phyloP scores from a whole-genome alignment of 2,113 vertebrate genomes.

The Mesembrinibis cayennensis region DNA sequence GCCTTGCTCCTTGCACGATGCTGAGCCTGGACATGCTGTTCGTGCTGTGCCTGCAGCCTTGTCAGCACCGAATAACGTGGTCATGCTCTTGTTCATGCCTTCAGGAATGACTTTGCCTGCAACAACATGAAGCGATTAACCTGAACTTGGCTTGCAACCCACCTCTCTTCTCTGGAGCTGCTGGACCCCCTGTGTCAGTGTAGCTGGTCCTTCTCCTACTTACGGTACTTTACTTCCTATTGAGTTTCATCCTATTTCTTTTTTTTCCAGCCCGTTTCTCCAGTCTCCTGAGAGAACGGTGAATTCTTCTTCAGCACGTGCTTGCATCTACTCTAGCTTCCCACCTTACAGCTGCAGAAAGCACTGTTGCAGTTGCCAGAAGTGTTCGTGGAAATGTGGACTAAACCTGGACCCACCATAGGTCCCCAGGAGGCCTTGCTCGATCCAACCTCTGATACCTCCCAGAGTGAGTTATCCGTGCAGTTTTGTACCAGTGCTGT shows the following conservation, averaged over 20 bases:
- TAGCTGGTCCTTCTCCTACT: not conserved
- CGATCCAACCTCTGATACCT: not conserved
- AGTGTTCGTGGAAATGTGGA: not conserved
- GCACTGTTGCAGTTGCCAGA: not conserved
- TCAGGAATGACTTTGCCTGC: not conserved
- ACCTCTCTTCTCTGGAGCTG: not conserved
- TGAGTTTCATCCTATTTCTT: constrained; percentile 20
- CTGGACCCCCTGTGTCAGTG: not conserved
- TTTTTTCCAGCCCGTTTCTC: constrained; percentile 25
- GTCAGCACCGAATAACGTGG: not conserved
- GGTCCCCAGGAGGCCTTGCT: constrained; percentile 4
- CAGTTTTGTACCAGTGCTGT: not conserved
- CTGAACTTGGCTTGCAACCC: not conserved
- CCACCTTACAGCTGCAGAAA: not conserved
- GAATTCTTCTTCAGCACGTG: not conserved
- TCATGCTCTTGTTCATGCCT: not conserved
- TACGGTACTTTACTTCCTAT: not conserved
- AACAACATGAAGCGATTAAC: not conserved
- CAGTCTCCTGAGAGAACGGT: not conserved
- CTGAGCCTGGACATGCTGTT: not conserved
- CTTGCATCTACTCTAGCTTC: constrained; percentile 16
- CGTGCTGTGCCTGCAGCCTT: not conserved
- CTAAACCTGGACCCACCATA: not conserved
- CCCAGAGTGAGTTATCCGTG: not conserved
- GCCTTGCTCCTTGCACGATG: not conserved